phyloP scores from a whole-genome alignment of 1,140 invertebrate species.

The Oedothorax gibbosus region DNA sequence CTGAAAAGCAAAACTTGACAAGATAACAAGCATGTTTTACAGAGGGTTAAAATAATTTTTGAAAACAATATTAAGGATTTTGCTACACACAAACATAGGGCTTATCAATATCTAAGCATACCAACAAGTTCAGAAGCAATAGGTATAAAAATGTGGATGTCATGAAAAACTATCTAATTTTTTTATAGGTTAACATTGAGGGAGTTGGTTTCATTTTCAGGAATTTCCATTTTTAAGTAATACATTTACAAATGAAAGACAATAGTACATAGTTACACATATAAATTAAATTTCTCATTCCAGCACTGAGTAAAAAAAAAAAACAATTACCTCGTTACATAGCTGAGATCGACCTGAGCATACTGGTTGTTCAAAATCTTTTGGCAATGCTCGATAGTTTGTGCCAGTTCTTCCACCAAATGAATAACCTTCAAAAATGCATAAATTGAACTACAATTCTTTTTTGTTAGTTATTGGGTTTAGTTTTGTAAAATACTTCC shows the following conservation, averaged over 20 bases:
- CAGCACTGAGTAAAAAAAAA: background rate
- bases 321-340: slow-evolving; percentile 76
- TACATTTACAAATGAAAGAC: background rate
- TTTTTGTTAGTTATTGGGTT: background rate
- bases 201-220: no score
- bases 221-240: no score
- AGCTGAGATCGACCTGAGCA: slow-evolving; percentile 90
- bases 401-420: slow-evolving; percentile 93
- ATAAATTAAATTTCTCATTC: background rate
- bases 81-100: no score
- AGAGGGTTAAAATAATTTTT: no score
- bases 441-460: background rate
- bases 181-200: no score
- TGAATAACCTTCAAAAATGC: slow-evolving; percentile 75
- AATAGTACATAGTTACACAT: background rate
- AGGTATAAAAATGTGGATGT: no score
- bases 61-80: no score
- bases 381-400: slow-evolving; percentile 92
- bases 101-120: no score
- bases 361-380: slow-evolving; percentile 81
- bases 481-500: background rate
- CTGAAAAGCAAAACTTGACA: no score
- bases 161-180: no score
- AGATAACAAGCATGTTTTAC: no score
- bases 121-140: no score